These are phyloP conservation scores for Bibio marci DNA, from an alignment of 2,888 invertebrate genomes.

Conservation along the genomic window DNA sequence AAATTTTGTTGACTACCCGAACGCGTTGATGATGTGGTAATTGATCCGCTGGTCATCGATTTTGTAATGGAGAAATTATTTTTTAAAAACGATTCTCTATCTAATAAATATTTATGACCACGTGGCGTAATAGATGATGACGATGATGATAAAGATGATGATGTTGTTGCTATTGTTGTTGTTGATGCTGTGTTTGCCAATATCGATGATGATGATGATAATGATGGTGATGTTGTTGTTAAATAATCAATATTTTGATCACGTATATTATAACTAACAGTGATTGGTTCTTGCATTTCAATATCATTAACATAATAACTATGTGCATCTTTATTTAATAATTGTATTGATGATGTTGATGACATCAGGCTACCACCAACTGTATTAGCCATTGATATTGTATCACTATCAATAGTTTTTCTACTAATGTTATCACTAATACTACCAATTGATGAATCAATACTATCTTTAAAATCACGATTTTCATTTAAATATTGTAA, in stretches of 20 bases:
- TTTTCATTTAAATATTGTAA: conserved; percentile 12
- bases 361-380: not conserved
- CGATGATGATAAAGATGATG: conserved; percentile 8
- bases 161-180: conserved; percentile 5
- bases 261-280: conserved; percentile 16
- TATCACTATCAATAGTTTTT: conserved; percentile 8
- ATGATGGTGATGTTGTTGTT: conserved; percentile 9
- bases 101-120: too few relatives aligned
- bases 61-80: too few relatives aligned
- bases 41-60: not conserved
- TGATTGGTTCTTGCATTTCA: conserved; percentile 12
- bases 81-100: too few relatives aligned
- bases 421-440: conserved; percentile 10
- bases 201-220: conserved; percentile 10
- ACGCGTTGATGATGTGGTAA: conserved; percentile 6
- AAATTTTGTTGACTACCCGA: conserved; percentile 15
- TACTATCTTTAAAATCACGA: conserved; percentile 14
- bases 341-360: not conserved
- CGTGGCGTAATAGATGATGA: not conserved
- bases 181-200: conserved; percentile 4
- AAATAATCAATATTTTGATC: conserved; percentile 18
- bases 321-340: conserved; percentile 3
- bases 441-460: conserved; percentile 14
- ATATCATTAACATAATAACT: conserved; percentile 11
- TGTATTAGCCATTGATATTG: conserved; percentile 4